Conservation (phyloP, 2,113 vertebrate species). For the Zootoca vivipara region DNA sequence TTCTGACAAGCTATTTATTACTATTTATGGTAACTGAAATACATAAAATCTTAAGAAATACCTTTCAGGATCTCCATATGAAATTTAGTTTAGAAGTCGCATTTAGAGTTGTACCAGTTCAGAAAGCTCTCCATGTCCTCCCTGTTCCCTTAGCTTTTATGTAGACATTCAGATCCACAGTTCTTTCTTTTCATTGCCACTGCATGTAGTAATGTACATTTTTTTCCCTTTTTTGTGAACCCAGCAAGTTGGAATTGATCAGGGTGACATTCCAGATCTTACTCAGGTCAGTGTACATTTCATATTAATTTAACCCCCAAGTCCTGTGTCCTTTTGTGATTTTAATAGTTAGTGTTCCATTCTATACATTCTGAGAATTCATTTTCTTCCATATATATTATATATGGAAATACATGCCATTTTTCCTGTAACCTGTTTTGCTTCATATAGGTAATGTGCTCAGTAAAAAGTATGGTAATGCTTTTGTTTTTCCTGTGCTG, state of each 20-base stretch:
- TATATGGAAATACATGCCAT: constrained; percentile 26
- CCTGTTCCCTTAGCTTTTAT: constrained; percentile 33
- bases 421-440: constrained; percentile 12
- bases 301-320: constrained; percentile 73
- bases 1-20: constrained; percentile 21
- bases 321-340: constrained; percentile 38
- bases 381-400: constrained; percentile 39
- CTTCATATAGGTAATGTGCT: background rate
- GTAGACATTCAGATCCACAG: constrained; percentile 35
- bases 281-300: constrained; percentile 90
- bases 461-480: background rate
- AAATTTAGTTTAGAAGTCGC: constrained; percentile 5
- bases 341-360: constrained; percentile 17
- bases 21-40: background rate
- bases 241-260: constrained; percentile 95
- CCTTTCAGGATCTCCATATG: background rate
- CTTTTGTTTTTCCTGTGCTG: background rate
- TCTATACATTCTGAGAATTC: constrained; percentile 2
- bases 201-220: constrained; percentile 62
- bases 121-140: constrained; percentile 40
- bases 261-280: constrained; percentile 91
- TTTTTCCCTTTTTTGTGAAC: constrained; percentile 77
- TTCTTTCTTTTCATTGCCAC: constrained; percentile 48
- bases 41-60: background rate
- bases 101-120: constrained; percentile 19